Percentiles rank a stretch among this genome's conserved stretches.
These are phyloP conservation scores for Anneissia japonica DNA, from an alignment of 35 echinoderm and acorn worm species.

Conservation along the genomic window DNA sequence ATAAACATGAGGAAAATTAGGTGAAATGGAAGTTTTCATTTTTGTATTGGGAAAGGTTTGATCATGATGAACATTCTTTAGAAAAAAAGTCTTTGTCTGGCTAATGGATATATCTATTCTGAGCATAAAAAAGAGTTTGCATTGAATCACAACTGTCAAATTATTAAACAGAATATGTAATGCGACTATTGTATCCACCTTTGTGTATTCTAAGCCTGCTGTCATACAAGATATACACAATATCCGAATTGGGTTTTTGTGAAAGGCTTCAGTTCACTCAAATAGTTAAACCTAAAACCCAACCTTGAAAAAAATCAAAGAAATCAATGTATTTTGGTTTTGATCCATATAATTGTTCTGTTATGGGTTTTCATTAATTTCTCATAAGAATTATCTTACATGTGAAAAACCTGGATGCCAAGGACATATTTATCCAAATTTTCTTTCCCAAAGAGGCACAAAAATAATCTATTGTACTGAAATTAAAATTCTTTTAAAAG, in stretches of 20 bases:
- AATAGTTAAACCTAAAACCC: background rate
- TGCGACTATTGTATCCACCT: background rate
- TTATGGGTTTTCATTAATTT: too few relatives aligned
- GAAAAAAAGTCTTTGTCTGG: background rate
- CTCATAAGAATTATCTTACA: too few relatives aligned
- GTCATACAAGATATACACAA: background rate
- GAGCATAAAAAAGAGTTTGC: background rate
- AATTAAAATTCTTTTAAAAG: too few relatives aligned
- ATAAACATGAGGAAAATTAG: too few relatives aligned
- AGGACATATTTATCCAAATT: too few relatives aligned
- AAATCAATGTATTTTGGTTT: too few relatives aligned
- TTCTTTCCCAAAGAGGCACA: too few relatives aligned
- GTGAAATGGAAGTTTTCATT: background rate
- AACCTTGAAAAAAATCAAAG: too few relatives aligned
- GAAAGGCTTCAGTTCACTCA: too few relatives aligned
- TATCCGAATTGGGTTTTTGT: background rate
- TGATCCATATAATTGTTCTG: too few relatives aligned
- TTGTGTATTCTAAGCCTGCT: background rate
- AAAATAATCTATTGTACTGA: too few relatives aligned
- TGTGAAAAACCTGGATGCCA: too few relatives aligned
- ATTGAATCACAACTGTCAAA: background rate
- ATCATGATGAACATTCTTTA: background rate
- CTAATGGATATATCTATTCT: background rate
- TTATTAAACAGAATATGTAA: background rate
- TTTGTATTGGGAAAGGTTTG: background rate